A percentile compares a stretch with the other conserved stretches of the same genome.
Conservation (phyloP, 2,888 invertebrate genomes). For the Hedya salicella region DNA sequence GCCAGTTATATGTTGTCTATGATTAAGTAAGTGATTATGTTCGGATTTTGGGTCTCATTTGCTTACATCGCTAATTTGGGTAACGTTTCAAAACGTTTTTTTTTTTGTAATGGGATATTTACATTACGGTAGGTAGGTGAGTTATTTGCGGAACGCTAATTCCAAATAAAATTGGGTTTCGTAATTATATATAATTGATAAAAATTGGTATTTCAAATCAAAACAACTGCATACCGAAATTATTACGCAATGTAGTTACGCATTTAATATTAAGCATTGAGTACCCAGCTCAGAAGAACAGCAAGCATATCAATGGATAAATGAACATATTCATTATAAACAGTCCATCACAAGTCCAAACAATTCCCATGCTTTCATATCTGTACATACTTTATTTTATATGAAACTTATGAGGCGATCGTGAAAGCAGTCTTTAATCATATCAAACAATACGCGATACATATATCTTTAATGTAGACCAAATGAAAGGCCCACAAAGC, state of each 20-base stretch:
- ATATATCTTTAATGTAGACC: slow-evolving; percentile 45
- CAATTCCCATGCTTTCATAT: slow-evolving; percentile 27
- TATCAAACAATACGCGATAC: slow-evolving; percentile 44
- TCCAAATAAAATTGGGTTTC: too few relatives aligned
- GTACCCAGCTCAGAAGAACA: neutral
- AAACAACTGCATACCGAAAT: neutral
- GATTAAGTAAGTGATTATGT: slow-evolving; percentile 28
- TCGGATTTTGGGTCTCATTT: neutral
- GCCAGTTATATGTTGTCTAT: slow-evolving; percentile 30
- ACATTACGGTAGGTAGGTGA: neutral
- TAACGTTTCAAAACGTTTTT: neutral
- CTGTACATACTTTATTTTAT: slow-evolving; percentile 32
- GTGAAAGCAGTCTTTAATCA: slow-evolving; percentile 48
- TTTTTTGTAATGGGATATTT: neutral
- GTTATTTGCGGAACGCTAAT: neutral
- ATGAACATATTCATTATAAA: slow-evolving; percentile 6
- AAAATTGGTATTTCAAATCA: too few relatives aligned
- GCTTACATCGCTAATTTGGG: neutral
- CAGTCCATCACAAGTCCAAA: slow-evolving; percentile 28
- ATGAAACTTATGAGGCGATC: slow-evolving; percentile 39
- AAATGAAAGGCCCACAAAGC: slow-evolving; percentile 50
- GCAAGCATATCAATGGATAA: neutral
- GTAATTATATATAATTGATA: too few relatives aligned
- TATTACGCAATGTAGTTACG: too few relatives aligned
- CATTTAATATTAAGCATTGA: too few relatives aligned